A percentile compares a stretch with the other conserved stretches of the same genome.
These are phyloP conservation scores for Prosapia bicincta DNA, from an alignment of 2,888 invertebrate genomes.

Conservation along the genomic window DNA sequence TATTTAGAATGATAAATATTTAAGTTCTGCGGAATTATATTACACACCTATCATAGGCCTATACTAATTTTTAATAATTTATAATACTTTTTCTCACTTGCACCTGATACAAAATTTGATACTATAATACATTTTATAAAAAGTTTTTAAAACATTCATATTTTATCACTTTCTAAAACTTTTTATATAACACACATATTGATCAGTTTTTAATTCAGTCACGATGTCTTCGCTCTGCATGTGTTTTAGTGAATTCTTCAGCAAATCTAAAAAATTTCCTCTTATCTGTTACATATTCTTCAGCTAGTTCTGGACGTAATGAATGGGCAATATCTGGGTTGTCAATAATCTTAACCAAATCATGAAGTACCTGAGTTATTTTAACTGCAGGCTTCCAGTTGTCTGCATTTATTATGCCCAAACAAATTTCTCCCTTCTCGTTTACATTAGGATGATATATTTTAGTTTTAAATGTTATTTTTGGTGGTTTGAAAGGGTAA, in stretches of 20 bases:
- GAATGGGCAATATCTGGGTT: slow-evolving; percentile 64
- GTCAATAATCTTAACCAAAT: slow-evolving; percentile 55
- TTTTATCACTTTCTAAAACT: too few relatives aligned
- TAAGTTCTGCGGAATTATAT: too few relatives aligned
- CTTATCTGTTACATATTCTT: slow-evolving; percentile 58
- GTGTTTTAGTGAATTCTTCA: slow-evolving; percentile 59
- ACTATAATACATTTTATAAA: too few relatives aligned
- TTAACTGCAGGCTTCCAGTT: slow-evolving; percentile 66
- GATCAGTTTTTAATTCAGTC: background rate
- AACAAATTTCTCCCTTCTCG: slow-evolving; percentile 61
- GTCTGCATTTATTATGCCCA: slow-evolving; percentile 59
- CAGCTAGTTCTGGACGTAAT: slow-evolving; percentile 58
- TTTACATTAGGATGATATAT: slow-evolving; percentile 66
- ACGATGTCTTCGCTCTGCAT: slow-evolving; percentile 48
- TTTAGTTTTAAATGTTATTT: slow-evolving; percentile 59
- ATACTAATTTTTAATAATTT: too few relatives aligned
- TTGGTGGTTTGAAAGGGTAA: slow-evolving; percentile 64
- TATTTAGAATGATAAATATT: too few relatives aligned
- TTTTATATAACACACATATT: too few relatives aligned
- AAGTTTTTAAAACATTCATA: too few relatives aligned
- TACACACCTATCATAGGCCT: too few relatives aligned
- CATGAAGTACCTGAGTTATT: slow-evolving; percentile 60
- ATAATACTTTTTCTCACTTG: too few relatives aligned
- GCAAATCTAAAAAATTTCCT: slow-evolving; percentile 62
- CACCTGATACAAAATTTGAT: too few relatives aligned